Base-by-base conservation (phyloP, 1,140 invertebrate genomes). In the Hormaphis cornu region DNA sequence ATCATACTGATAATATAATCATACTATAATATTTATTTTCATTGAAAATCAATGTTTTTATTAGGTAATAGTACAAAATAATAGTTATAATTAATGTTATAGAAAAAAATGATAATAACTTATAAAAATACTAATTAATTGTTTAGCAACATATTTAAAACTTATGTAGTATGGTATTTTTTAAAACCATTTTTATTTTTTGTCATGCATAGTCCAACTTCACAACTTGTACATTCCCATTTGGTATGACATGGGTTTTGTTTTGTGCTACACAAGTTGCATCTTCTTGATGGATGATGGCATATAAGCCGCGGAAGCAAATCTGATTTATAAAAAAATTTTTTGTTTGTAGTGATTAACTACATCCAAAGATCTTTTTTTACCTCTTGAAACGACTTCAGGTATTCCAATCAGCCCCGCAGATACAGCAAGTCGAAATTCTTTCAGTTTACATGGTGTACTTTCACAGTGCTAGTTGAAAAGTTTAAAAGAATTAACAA, bases 401-500 rank as follows among this genome's bases (percentile, higher is more conserved):
- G 20, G 24, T 53, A 12, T 53, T 53, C 40, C 40, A n/a, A 42
- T 7, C 18, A 42, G 16, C 16, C 14, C 40, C 18, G 40, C 40
- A n/a, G 16, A 14, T 42, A 42, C 40, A n/a, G 40, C 14, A 5
- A 42, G 40, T 42, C 40, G 16, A 42, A 9, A 42, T 42, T 42
- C 1, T 7, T 42, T 42, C 18, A 42, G 18, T 1, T n/a, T 18
- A 14, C 16, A 3, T 18, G 14, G 16, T n/a, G n/a, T n/a, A n/a
- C n/a, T 42, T 42, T 42, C 4, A n/a, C 40, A n/a, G 2, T 42
- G 16, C 4, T 18, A 14, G 3, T 40, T 14, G 5, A 37, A 58
- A 54, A 35, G 50, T 20, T 69, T 69, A 70, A 72, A 74, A 26
- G 73, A 71, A 61, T 76, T 76, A 26, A 75, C 73, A 24, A 75